Percentiles rank a stretch among this genome's conserved stretches.
These are phyloP conservation scores for Myotis myotis DNA, from an alignment of 2,797 vertebrate species.

Conservation along the genomic window DNA sequence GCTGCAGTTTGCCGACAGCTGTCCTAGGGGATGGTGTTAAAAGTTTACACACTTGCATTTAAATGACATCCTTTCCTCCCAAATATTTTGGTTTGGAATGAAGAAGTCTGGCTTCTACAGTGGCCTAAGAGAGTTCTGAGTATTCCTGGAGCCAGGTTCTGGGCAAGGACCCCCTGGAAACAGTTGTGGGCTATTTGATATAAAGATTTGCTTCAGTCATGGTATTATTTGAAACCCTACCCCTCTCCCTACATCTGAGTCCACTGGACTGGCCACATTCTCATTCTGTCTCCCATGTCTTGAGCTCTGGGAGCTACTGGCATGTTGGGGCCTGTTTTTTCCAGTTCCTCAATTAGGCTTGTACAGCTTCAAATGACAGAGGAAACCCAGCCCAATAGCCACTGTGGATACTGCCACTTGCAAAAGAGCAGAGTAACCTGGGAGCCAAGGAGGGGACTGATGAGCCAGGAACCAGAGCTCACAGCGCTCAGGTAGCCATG, in stretches of 20 bases:
- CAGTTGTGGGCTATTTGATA: neutral
- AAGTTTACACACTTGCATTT: constrained; percentile 46
- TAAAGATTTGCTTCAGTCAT: neutral
- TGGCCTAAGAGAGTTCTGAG: neutral
- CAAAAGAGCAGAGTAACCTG: neutral
- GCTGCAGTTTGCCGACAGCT: no score
- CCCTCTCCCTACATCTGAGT: neutral
- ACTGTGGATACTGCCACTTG: neutral
- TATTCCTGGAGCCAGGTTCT: neutral
- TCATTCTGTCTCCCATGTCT: constrained; percentile 60
- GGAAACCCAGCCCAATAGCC: constrained; percentile 48
- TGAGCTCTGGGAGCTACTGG: constrained; percentile 60
- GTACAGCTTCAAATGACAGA: constrained; percentile 71
- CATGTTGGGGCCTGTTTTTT: constrained; percentile 58
- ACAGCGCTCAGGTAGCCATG: neutral
- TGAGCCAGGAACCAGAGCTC: neutral
- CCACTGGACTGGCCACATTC: constrained; percentile 40
- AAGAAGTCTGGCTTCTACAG: neutral
- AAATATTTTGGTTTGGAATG: constrained; percentile 55
- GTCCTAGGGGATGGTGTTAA: constrained; percentile 57
- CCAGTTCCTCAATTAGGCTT: constrained; percentile 78
- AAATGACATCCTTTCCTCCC: constrained; percentile 35
- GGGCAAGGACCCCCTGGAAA: neutral
- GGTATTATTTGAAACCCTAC: constrained; percentile 62
- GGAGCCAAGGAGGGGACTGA: neutral